Percentiles rank a stretch among this genome's conserved stretches.
These are phyloP conservation scores for Lepidocyrtinus sp. DNA, from an alignment of 2,888 invertebrate genomes.

Conservation along the genomic window DNA sequence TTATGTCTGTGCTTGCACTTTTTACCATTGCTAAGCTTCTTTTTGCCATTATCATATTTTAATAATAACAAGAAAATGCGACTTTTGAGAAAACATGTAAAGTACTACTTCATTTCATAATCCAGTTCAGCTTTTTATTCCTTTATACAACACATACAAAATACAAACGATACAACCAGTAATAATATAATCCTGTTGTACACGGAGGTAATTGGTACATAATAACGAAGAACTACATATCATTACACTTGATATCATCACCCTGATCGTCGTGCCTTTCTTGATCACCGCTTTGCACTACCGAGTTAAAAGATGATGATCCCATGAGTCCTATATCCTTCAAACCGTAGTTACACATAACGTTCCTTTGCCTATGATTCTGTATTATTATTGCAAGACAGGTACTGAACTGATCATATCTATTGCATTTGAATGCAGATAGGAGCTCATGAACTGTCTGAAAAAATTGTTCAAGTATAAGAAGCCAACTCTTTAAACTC, in stretches of 20 bases:
- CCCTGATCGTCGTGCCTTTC: not conserved
- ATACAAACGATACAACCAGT: no score
- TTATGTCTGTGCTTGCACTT: not conserved
- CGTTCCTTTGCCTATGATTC: not conserved
- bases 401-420: not conserved
- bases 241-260: conserved; percentile 44
- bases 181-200: not conserved
- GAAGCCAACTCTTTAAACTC: no score
- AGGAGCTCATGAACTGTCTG: no score
- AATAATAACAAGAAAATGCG: not conserved
- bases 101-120: not conserved
- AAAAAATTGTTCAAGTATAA: no score
- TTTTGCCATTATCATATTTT: not conserved
- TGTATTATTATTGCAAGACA: not conserved
- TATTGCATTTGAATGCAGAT: not conserved
- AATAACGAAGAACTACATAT: conserved; percentile 18
- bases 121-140: not conserved
- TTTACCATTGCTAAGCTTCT: not conserved
- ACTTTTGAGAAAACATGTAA: not conserved
- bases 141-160: no score
- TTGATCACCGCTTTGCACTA: not conserved
- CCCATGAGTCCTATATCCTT: not conserved
- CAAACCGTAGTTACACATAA: no score
- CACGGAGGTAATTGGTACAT: not conserved
- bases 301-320: not conserved